Evolutionary conservation across 2,888 invertebrate species (phyloP).

Genomic region (Platycheirus rosarum): DNA sequence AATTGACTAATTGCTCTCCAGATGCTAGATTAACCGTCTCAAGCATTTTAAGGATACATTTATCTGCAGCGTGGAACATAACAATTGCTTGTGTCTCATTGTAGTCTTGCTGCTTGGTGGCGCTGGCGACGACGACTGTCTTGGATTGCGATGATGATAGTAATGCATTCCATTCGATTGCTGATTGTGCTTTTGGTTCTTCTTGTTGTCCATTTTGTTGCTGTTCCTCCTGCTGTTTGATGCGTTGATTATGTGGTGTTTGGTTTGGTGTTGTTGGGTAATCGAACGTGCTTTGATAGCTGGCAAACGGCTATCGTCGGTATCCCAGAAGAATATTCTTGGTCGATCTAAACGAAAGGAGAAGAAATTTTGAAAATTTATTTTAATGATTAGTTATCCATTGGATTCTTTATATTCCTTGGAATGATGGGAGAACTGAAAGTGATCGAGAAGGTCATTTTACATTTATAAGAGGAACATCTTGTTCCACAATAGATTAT

Average conservation of each 20-base stretch:
- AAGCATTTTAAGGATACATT: constrained; percentile 78
- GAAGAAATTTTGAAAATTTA: not conserved
- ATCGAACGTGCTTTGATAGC: constrained; percentile 90
- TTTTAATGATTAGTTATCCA: not conserved
- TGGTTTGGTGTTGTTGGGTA: constrained; percentile 80
- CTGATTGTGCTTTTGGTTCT: not conserved
- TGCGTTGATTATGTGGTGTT: constrained; percentile 73
- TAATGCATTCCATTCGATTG: constrained; percentile 60
- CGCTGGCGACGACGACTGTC: constrained; percentile 18
- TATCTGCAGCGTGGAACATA: constrained; percentile 81
- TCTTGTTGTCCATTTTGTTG: constrained; percentile 20
- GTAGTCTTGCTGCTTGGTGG: constrained; percentile 60
- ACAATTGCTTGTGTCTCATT: constrained; percentile 79
- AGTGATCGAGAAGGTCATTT: too few relatives aligned
- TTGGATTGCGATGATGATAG: constrained; percentile 49
- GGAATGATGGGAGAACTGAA: too few relatives aligned
- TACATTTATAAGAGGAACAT: too few relatives aligned
- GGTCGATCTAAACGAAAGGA: constrained; percentile 83
- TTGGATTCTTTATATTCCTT: constrained; percentile 48
- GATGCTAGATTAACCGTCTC: constrained; percentile 78
- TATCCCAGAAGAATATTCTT: constrained; percentile 92
- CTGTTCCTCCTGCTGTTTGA: constrained; percentile 36
- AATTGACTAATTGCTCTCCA: constrained; percentile 81
- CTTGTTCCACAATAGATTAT: too few relatives aligned
- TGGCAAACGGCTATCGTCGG: constrained; percentile 92